These are phyloP conservation scores for Fregata magnificens DNA, from an alignment of 2,113 vertebrate genomes.

Conservation along the genomic window DNA sequence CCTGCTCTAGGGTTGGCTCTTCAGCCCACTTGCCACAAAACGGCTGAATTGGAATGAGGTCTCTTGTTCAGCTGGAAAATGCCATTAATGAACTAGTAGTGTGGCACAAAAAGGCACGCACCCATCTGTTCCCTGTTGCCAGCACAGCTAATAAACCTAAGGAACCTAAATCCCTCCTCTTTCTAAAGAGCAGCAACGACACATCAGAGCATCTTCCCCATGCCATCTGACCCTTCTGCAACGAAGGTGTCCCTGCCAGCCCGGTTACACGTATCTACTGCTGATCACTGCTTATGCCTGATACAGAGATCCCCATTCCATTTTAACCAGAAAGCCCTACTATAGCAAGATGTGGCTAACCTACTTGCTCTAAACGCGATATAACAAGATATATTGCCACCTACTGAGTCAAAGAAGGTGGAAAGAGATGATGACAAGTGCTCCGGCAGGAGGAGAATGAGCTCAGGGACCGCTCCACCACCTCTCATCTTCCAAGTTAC, in stretches of 20 bases:
- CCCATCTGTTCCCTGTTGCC: background rate
- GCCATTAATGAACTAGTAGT: background rate
- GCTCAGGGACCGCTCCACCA: background rate
- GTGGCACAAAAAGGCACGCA: background rate
- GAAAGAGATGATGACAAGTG: background rate
- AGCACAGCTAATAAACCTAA: background rate
- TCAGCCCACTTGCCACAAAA: background rate
- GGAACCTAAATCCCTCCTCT: background rate
- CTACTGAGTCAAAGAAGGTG: background rate
- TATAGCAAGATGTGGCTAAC: fast-evolving
- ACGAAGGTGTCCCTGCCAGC: background rate
- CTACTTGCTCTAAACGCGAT: background rate
- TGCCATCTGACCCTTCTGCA: too few relatives aligned
- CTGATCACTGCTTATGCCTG: fast-evolving
- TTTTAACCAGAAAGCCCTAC: background rate
- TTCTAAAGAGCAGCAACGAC: fast-evolving
- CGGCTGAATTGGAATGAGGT: background rate
- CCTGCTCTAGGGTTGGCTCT: background rate
- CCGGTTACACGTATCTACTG: background rate
- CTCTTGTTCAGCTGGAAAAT: background rate
- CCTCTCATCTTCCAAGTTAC: background rate
- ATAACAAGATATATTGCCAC: fast-evolving
- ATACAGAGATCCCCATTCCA: fast-evolving
- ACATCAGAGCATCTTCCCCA: fast-evolving
- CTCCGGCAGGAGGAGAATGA: background rate